Evolutionary conservation across 2,113 vertebrate species (phyloP), one percentile per base, ranked within the genome.

Genomic region (Panurus biarmicus): DNA sequence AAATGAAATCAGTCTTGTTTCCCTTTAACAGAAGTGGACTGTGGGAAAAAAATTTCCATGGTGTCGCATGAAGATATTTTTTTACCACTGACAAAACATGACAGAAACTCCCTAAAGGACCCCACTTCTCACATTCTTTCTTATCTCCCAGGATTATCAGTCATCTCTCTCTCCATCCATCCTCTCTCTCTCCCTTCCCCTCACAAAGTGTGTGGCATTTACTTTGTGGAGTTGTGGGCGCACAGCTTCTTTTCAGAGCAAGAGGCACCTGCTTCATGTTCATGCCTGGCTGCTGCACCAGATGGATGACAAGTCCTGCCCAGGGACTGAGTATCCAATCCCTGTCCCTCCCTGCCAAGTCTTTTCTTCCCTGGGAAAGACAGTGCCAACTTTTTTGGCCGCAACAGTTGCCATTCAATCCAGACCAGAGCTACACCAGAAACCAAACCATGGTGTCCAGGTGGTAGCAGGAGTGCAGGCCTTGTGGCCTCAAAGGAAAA

Each of bases 401-500:
- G 28, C 42, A 12, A 6, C 19, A 10, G 19, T 17, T 66, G 64
- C 33, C 47, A 54, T 14, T 13, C 0, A 0, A 35, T 54, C 12
- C 75, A 62, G 42, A 66, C 3, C 21, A 76, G 67, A 95, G 28
- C 36, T 73, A 36, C 42, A 51, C 24, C 64, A 85, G 54, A 57
- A 90, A 33, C 44, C 4, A 57, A 90, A 33, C 44, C 4, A 0
- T 3, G 7, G 31, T 20, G 33, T n/a, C 60, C 60, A 44, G 19
- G 33, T 0, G 1, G 51, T 19, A 54, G 29, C 65, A 78, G 31
- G 29, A 86, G 2, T 40, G 11, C 53, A 64, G 36, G 25, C 33
- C 50, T 33, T 0, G 3, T 48, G 35, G 24, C 17, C 87, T 67
- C 60, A 77, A 58, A 94, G 72, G 60, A 77, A 66, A 89, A 70